Percentiles rank a stretch among this genome's conserved stretches.
Evolutionary conservation across 2,888 invertebrate genomes (phyloP).

Genomic region (Diogma glabrata): DNA sequence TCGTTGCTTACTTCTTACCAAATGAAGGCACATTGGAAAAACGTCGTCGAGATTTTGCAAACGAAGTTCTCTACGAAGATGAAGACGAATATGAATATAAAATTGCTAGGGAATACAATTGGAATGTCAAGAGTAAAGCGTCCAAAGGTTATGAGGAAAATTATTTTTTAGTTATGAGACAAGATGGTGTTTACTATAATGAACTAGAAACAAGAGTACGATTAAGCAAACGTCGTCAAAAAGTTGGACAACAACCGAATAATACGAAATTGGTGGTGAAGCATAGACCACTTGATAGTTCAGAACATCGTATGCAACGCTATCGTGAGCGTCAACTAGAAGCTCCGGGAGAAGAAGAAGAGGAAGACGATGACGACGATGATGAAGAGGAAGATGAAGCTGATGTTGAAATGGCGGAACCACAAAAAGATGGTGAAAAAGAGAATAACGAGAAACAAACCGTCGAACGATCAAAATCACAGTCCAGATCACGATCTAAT

Average conservation of each 20-base stretch:
- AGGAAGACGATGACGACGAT: slow-evolving; percentile 51
- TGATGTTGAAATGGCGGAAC: slow-evolving; percentile 26
- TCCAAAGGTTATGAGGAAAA: slow-evolving; percentile 94
- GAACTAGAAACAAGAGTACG: slow-evolving; percentile 92
- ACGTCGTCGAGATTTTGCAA: slow-evolving; percentile 67
- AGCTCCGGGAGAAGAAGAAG: slow-evolving; percentile 63
- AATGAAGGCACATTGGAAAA: slow-evolving; percentile 86
- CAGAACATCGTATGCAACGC: slow-evolving; percentile 77
- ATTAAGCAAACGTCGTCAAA: slow-evolving; percentile 81
- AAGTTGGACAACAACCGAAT: slow-evolving; percentile 47
- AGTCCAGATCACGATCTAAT: slow-evolving; percentile 21
- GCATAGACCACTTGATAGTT: slow-evolving; percentile 73
- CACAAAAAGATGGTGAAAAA: neutral
- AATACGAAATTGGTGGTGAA: slow-evolving; percentile 64
- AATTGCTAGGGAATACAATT: slow-evolving; percentile 96
- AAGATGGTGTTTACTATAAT: slow-evolving; percentile 86
- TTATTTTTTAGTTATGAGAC: slow-evolving; percentile 87
- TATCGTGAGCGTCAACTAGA: slow-evolving; percentile 81
- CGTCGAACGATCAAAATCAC: slow-evolving; percentile 20
- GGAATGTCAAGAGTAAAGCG: slow-evolving; percentile 97
- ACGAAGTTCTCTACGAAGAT: slow-evolving; percentile 68
- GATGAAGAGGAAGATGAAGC: slow-evolving; percentile 40
- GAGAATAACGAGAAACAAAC: neutral
- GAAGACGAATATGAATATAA: slow-evolving; percentile 92
- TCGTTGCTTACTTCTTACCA: slow-evolving; percentile 97